Percentiles rank a stretch among this genome's conserved stretches.
phyloP scores from a whole-genome alignment of 2,888 invertebrate genomes.

The Chelonus formosanus region DNA sequence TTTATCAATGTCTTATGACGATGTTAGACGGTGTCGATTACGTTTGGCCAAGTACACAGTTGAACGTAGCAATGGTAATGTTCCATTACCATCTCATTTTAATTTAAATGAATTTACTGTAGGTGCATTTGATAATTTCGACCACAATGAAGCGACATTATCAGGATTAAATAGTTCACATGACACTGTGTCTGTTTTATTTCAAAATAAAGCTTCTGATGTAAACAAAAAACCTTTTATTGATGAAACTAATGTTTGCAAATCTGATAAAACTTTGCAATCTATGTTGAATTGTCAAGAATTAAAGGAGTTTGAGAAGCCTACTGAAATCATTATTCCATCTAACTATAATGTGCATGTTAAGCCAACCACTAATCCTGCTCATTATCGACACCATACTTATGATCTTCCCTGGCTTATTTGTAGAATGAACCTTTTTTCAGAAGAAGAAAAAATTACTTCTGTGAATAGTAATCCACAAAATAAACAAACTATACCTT shows the following conservation, averaged over 20 bases:
- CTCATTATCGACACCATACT: not conserved
- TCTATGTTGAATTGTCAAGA: slow-evolving; percentile 24
- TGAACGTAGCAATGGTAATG: not conserved
- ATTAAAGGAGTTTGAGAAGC: slow-evolving; percentile 19
- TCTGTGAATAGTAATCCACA: not conserved
- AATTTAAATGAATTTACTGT: slow-evolving; percentile 1
- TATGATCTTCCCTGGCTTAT: not conserved
- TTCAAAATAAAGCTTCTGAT: not conserved
- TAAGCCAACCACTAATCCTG: not conserved
- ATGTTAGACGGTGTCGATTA: slow-evolving; percentile 26
- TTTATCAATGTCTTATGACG: slow-evolving; percentile 35
- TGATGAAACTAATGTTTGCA: not conserved
- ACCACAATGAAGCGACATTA: slow-evolving; percentile 5
- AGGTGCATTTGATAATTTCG: slow-evolving; percentile 11
- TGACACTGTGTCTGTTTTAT: slow-evolving; percentile 11
- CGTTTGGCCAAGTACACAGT: slow-evolving; percentile 20
- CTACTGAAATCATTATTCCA: not conserved
- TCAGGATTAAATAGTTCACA: slow-evolving; percentile 14
- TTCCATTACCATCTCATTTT: slow-evolving; percentile 7
- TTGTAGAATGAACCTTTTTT: not conserved
- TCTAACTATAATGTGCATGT: not conserved
- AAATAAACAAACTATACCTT: slow-evolving; percentile 21
- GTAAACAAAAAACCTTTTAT: not conserved
- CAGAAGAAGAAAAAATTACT: too few species aligned
- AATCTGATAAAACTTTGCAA: not conserved